phyloP scores from a whole-genome alignment of 2,888 invertebrate genomes.

The Crematogaster levior region DNA sequence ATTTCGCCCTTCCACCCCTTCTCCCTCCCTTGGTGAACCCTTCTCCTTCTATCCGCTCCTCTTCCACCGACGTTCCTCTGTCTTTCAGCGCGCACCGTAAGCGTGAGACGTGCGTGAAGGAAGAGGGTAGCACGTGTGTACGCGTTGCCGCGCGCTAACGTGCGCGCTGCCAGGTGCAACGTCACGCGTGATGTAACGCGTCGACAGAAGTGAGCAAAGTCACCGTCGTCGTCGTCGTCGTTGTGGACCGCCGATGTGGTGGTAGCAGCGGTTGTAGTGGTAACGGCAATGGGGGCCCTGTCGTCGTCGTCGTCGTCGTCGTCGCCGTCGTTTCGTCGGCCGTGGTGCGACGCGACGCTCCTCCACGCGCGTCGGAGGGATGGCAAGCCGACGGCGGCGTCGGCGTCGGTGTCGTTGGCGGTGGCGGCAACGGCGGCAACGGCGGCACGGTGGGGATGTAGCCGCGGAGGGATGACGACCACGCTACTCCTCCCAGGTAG shows the following conservation, averaged over 20 bases:
- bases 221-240: constrained; percentile 41
- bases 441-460: constrained; percentile 68
- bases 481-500: constrained; percentile 69
- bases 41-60: constrained; percentile 41
- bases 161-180: constrained; percentile 65
- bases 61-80: constrained; percentile 24
- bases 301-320: constrained; percentile 54
- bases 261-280: constrained; percentile 29
- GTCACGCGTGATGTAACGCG: constrained; percentile 79
- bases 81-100: constrained; percentile 54
- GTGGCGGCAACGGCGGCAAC: constrained; percentile 68
- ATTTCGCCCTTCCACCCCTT: constrained; percentile 46
- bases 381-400: constrained; percentile 62
- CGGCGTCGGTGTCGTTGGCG: constrained; percentile 57
- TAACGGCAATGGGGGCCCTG: constrained; percentile 20
- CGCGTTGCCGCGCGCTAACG: constrained; percentile 52
- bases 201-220: constrained; percentile 59
- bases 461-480: constrained; percentile 68
- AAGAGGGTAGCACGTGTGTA: constrained; percentile 47
- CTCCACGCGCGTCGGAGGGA: constrained; percentile 60
- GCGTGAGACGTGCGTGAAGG: constrained; percentile 56
- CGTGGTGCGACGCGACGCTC: constrained; percentile 60
- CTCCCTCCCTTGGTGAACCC: constrained; percentile 38
- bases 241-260: constrained; percentile 39
- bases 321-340: constrained; percentile 69